Evolutionary conservation across 2,797 vertebrate genomes (phyloP).

Genomic region (Rhinophrynus dorsalis): DNA sequence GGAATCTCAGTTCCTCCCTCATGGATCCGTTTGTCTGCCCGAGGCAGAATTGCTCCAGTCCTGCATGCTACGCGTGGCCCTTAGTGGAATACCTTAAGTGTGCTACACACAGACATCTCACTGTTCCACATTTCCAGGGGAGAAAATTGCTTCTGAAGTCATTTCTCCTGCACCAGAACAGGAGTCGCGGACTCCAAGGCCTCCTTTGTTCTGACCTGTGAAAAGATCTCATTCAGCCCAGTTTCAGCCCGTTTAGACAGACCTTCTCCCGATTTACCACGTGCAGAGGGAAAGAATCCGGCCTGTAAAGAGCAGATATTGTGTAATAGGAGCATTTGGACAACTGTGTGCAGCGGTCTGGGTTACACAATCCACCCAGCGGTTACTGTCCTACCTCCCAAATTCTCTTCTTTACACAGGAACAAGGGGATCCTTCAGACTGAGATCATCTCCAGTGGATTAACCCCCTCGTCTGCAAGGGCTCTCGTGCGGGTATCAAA

Average conservation of each 20-base stretch:
- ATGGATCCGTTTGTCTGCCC: too few species aligned
- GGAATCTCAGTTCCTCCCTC: too few species aligned
- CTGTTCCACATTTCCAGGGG: not conserved
- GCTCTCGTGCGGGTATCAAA: too few species aligned
- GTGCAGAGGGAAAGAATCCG: not conserved
- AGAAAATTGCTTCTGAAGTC: not conserved
- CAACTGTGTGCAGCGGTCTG: not conserved
- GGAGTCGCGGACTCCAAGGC: conserved; percentile 32
- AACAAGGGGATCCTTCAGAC: not conserved
- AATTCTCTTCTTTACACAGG: not conserved
- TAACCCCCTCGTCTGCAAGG: too few species aligned
- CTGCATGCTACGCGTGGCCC: too few species aligned
- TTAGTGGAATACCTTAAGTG: too few species aligned
- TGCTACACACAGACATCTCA: too few species aligned
- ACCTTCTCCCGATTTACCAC: not conserved
- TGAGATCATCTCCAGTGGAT: too few species aligned
- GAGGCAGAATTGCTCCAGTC: too few species aligned
- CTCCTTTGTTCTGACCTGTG: conserved; percentile 63
- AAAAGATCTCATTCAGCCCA: conserved; percentile 26
- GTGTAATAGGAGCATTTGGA: not conserved
- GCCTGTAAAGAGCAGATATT: not conserved
- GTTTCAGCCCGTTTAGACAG: not conserved
- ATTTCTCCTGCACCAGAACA: not conserved
- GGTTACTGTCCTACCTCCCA: not conserved
- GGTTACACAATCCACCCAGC: too few species aligned